phyloP scores from a whole-genome alignment of 2,113 vertebrate species.

The Eulacestoma nigropectus region DNA sequence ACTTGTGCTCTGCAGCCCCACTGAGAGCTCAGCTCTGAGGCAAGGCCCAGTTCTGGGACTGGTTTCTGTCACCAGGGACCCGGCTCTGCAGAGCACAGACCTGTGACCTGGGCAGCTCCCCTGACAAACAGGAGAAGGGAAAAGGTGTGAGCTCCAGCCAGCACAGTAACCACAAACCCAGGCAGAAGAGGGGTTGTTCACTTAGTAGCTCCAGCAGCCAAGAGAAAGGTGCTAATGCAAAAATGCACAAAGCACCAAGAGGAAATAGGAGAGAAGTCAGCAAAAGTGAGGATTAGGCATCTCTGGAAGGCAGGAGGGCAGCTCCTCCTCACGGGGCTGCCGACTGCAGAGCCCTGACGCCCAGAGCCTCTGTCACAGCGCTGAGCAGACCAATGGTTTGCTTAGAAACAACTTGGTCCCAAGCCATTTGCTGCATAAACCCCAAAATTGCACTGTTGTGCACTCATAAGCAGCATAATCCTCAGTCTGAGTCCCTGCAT shows the following conservation, averaged over 20 bases:
- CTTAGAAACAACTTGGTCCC: not conserved
- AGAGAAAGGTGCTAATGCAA: not conserved
- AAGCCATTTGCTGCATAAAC: not conserved
- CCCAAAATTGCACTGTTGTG: not conserved
- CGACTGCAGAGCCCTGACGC: accelerated
- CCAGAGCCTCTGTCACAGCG: not conserved
- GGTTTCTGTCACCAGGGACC: not conserved
- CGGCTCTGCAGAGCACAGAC: not conserved
- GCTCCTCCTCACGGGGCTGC: accelerated
- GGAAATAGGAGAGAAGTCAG: not conserved
- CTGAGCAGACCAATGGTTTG: accelerated
- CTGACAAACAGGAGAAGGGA: not conserved
- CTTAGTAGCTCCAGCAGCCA: not conserved
- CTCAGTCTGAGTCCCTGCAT: accelerated
- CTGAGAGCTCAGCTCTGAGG: not conserved
- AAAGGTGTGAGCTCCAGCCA: not conserved
- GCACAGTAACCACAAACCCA: accelerated
- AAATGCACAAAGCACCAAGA: not conserved
- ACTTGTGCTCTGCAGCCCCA: not conserved
- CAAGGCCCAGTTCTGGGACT: not conserved
- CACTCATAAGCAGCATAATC: not conserved
- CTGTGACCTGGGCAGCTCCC: not conserved
- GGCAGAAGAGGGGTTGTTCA: not conserved
- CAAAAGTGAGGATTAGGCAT: not conserved
- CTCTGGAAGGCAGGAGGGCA: no score